These are phyloP conservation scores for Drosophila trapezifrons DNA, from an alignment of 1,140 invertebrate genomes.

Conservation along the genomic window DNA sequence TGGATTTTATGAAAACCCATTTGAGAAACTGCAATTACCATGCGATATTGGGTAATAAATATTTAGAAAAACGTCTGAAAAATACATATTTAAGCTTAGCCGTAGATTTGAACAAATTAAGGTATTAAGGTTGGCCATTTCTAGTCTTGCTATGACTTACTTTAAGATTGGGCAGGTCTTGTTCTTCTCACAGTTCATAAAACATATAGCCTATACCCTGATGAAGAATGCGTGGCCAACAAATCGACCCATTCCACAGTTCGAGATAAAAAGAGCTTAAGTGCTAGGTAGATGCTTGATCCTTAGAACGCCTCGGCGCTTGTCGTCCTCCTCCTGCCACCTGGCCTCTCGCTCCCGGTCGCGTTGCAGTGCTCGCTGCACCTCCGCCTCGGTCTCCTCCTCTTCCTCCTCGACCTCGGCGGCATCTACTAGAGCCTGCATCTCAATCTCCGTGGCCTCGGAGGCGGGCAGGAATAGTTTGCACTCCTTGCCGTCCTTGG, in stretches of 20 bases:
- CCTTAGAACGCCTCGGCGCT: slow-evolving; percentile 39
- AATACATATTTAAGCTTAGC: neutral
- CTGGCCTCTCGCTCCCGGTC: slow-evolving; percentile 11
- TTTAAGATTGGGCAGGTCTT: neutral
- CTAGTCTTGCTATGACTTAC: neutral
- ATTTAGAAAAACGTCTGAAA: neutral
- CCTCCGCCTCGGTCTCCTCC: slow-evolving; percentile 30
- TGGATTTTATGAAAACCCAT: neutral
- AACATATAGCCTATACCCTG: neutral
- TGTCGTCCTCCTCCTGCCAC: slow-evolving; percentile 31
- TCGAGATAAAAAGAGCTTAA: slow-evolving; percentile 24
- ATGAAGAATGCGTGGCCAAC: neutral
- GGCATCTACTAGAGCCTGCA: slow-evolving; percentile 62
- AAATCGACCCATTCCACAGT: slow-evolving; percentile 12
- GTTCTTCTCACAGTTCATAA: neutral
- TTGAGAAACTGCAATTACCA: neutral
- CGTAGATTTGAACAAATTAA: neutral
- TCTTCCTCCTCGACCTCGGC: slow-evolving; percentile 47
- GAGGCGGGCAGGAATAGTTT: slow-evolving; percentile 72
- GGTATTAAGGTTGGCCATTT: neutral
- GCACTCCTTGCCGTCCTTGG: slow-evolving; percentile 75
- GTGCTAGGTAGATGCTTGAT: slow-evolving; percentile 25
- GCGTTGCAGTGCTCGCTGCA: neutral
- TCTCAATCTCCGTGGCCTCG: slow-evolving; percentile 70
- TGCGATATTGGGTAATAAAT: neutral